A percentile compares a stretch with the other conserved stretches of the same genome.
These are phyloP conservation scores for Ciconia stormi DNA, from an alignment of 2,113 vertebrate species.

Conservation along the genomic window DNA sequence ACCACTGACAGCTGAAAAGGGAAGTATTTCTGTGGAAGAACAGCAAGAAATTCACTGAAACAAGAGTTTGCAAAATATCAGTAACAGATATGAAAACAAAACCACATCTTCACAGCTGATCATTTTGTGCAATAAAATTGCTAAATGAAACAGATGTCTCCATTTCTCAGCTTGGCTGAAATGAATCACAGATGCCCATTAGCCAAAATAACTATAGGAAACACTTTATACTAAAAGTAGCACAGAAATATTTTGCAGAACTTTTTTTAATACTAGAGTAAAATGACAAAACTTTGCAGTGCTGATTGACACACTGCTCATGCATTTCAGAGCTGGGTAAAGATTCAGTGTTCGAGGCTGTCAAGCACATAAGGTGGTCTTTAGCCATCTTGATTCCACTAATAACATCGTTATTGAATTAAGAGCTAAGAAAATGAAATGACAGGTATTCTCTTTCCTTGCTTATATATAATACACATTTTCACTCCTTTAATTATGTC, in stretches of 20 bases:
- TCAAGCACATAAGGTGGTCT: background rate
- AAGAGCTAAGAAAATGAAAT: background rate
- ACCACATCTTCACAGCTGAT: conserved; percentile 55
- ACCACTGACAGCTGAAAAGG: background rate
- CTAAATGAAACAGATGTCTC: conserved; percentile 60
- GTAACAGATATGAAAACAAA: conserved; percentile 51
- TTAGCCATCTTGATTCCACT: background rate
- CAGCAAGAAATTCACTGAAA: conserved; percentile 26
- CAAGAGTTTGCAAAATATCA: conserved; percentile 54
- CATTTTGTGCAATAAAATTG: conserved; percentile 33
- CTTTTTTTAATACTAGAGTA: background rate
- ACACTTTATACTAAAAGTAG: conserved; percentile 15
- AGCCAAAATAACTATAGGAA: conserved; percentile 48
- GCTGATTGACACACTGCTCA: background rate
- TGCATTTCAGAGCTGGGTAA: background rate
- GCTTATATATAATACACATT: background rate
- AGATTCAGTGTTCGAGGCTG: background rate
- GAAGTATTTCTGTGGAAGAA: background rate
- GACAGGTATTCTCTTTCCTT: background rate
- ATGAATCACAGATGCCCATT: conserved; percentile 49
- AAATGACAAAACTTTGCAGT: background rate
- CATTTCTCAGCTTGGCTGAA: conserved; percentile 35
- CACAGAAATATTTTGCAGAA: background rate
- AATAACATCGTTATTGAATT: background rate
- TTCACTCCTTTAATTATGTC: background rate